Percentiles rank a stretch among this genome's conserved stretches.
phyloP scores from a whole-genome alignment of 2,888 invertebrate species.

The Netelia fuscicornis region DNA sequence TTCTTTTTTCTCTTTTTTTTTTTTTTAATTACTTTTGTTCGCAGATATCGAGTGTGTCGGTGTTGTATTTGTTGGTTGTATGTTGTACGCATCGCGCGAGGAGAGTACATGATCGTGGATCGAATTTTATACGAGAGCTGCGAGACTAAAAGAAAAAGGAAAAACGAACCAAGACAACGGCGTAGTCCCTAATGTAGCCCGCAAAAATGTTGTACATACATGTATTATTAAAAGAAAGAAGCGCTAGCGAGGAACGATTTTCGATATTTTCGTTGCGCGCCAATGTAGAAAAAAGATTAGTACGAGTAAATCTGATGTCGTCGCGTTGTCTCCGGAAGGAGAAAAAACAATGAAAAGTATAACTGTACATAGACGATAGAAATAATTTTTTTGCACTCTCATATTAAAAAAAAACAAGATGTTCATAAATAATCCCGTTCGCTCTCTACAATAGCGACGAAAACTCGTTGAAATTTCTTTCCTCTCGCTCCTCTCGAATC shows the following conservation, averaged over 20 bases:
- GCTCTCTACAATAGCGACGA: not conserved
- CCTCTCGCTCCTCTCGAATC: slow-evolving; percentile 6
- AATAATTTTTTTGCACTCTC: slow-evolving; percentile 44
- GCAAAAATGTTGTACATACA: slow-evolving; percentile 56
- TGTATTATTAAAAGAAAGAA: slow-evolving; percentile 11
- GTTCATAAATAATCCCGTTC: not conserved
- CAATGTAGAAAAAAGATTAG: slow-evolving; percentile 36
- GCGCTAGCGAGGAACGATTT: slow-evolving; percentile 31
- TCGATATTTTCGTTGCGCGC: slow-evolving; percentile 36
- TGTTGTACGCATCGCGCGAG: slow-evolving; percentile 22
- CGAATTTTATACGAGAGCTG: slow-evolving; percentile 22
- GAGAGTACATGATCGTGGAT: slow-evolving; percentile 32
- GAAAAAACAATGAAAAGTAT: slow-evolving; percentile 13
- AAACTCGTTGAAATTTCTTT: not conserved
- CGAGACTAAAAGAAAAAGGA: slow-evolving; percentile 30
- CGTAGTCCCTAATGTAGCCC: slow-evolving; percentile 14
- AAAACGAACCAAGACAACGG: slow-evolving; percentile 11
- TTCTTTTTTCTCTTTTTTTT: too few relatives aligned
- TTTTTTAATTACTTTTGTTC: not conserved
- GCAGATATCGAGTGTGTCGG: slow-evolving; percentile 31
- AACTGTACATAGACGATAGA: slow-evolving; percentile 55
- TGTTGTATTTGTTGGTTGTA: slow-evolving; percentile 25
- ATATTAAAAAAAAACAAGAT: not conserved
- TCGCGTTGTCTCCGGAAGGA: slow-evolving; percentile 40
- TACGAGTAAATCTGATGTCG: slow-evolving; percentile 15